Conservation (phyloP, 2,888 invertebrate species). For the Zaprionus obscuricornis region DNA sequence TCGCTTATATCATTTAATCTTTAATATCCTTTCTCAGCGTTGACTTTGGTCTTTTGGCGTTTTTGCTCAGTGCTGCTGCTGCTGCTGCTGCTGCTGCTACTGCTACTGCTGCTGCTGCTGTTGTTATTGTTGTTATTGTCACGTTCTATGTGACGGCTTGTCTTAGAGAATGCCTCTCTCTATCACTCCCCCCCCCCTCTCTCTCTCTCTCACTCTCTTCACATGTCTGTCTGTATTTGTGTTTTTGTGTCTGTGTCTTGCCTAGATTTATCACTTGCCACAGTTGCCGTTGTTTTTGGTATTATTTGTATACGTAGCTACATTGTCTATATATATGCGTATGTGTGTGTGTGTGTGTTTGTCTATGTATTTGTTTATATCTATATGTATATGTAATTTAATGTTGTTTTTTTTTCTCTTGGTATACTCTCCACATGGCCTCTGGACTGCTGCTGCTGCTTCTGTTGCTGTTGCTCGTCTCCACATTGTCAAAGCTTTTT, state of each 20-base stretch:
- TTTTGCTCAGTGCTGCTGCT: constrained; percentile 4
- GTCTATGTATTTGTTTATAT: background rate
- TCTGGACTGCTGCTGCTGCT: constrained; percentile 53
- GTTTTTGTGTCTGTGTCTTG: constrained; percentile 43
- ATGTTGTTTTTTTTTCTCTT: constrained; percentile 45
- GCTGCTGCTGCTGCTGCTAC: constrained; percentile 29
- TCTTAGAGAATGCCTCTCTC: constrained; percentile 44
- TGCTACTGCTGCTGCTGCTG: constrained; percentile 49
- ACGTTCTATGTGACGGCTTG: constrained; percentile 67
- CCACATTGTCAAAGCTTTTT: constrained; percentile 68
- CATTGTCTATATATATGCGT: constrained; percentile 14
- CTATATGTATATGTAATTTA: constrained; percentile 32
- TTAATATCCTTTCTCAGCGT: constrained; percentile 77
- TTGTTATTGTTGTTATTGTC: constrained; percentile 46
- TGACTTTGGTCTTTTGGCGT: constrained; percentile 70
- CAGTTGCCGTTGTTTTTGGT: constrained; percentile 56
- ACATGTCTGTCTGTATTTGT: constrained; percentile 18
- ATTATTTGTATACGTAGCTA: constrained; percentile 53
- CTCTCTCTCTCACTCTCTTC: too few relatives aligned
- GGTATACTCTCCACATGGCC: constrained; percentile 58
- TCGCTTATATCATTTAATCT: constrained; percentile 78
- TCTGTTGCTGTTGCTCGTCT: constrained; percentile 57
- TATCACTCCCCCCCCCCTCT: too few relatives aligned
- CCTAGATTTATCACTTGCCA: constrained; percentile 76
- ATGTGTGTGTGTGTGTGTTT: constrained; percentile 12